Base-by-base conservation (phyloP, 2,888 invertebrate genomes). In the Diarsia mendica region DNA sequence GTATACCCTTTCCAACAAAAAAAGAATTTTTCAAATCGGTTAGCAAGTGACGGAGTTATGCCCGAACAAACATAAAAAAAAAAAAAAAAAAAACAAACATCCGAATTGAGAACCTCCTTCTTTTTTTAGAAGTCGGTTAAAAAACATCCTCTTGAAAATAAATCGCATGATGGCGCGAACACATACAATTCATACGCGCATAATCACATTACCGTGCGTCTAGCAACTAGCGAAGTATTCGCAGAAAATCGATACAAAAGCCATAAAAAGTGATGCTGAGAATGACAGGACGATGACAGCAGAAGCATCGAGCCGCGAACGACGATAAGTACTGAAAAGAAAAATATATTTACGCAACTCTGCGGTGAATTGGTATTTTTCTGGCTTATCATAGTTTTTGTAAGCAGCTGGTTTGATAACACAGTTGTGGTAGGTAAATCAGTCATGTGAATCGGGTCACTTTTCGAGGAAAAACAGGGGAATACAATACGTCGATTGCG, bases 211-310 rank as follows among this genome's bases (percentile, higher is more conserved):
- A 51, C 10, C 51, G 6, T 53, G 20, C 39, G 48, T 6, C 3
- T 48, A 23, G 8, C 23, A 70, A 49, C 39, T 39, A 70, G 69
- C 15, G 20, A 39, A 15, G 69, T 39, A 48, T 58, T 72, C 39
- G 23, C 6, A 20, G 23, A 48, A 48, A 33, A 11, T 55, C 18
- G 46, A 74, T 61, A 39, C 8, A 39, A 6, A 8, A 2, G 10
- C 46, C 11, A 11, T 64, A 53, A 75, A 64, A 49, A 20, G 20
- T 20, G 46, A 53, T 23, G 23, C 20, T 58, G 48, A 6, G 6
- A 39, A 15, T 58, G 39, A 20, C 58, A 58, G n/a, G 39, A 53
- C 10, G 11, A 48, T 48, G 48, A 23, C 46, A 71, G 18, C 13
- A 15, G 28, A 15, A 44, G 20, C 48, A 49, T 44, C 15, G 39